Evolutionary conservation across 2,888 invertebrate species (phyloP), one percentile per base, ranked within the genome.

Genomic region (Eristalis intricaria): DNA sequence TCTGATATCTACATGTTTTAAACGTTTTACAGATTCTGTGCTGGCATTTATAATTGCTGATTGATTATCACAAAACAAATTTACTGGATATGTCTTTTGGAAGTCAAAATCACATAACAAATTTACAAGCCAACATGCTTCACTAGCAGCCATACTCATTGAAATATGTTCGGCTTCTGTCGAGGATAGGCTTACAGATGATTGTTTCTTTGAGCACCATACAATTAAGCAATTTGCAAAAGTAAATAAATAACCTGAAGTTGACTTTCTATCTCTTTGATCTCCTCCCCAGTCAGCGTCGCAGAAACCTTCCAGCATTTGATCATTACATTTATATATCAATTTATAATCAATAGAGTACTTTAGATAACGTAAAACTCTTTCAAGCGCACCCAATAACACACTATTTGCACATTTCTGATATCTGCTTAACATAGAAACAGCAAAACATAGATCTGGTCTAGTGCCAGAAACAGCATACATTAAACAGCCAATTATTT

Each of bases 161-260:
- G 80, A 71, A 8, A 81, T 56, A 43, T 81, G 81, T 68, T 85
- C 81, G 23, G 87, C 87, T 50, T 87, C 87, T 19, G 71, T 77
- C 29, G 80, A 81, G 43, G 85, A 85, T 15, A 71, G 60, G 23
- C 69, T 64, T 13, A 84, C 77, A 26, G 26, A 26, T 26, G 26
- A 26, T 26, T 26, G 3, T 3, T 26, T 26, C 26, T 26, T 26
- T 26, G 26, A 26, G 26, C 26, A 26, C 26, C 26, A 26, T 26
- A 26, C 26, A 26, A 26, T 26, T 26, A 26, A 26, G 3, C 26
- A 43, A 71, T 80, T 73, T 66, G 23, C 79, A 75, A 79, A 84
- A 84, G 73, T 84, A 32, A 78, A 84, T 32, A 81, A 43, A 71
- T 66, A 76, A 19, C 75, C 75, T 4, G 80, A 76, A 35, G 71